These are phyloP conservation scores for Xestoiulus laeticollis DNA, from an alignment of 2,888 invertebrate genomes.

Conservation along the genomic window DNA sequence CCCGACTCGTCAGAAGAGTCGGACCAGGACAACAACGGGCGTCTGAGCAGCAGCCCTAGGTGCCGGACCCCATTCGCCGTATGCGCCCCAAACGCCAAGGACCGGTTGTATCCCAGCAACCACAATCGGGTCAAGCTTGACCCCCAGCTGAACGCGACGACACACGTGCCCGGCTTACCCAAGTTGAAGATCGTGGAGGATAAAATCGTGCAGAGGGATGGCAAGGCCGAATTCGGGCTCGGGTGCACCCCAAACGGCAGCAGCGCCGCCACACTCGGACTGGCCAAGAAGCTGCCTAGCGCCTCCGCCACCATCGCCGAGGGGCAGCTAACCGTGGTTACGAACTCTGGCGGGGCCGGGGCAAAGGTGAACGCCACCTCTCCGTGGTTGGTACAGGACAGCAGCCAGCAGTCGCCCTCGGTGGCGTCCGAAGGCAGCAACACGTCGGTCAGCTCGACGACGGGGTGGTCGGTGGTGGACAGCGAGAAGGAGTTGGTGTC, in stretches of 20 bases:
- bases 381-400: slow-evolving; percentile 61
- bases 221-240: neutral
- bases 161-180: slow-evolving; percentile 29
- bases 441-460: slow-evolving; percentile 63
- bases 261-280: neutral
- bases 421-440: slow-evolving; percentile 61
- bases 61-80: neutral
- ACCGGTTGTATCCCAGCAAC: neutral
- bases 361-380: slow-evolving; percentile 60
- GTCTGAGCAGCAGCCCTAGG: slow-evolving; percentile 11
- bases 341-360: neutral
- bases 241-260: neutral
- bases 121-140: slow-evolving; percentile 47
- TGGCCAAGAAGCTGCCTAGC: neutral
- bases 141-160: slow-evolving; percentile 42
- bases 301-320: neutral
- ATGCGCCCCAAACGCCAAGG: neutral
- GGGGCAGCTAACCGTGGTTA: slow-evolving; percentile 50
- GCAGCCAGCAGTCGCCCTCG: slow-evolving; percentile 61
- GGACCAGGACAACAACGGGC: slow-evolving; percentile 56
- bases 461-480: slow-evolving; percentile 62
- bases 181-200: slow-evolving; percentile 25
- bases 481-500: neutral
- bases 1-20: slow-evolving; percentile 60
- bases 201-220: neutral